These are phyloP conservation scores for Protobothrops mucrosquamatus DNA, from an alignment of 2,113 vertebrate species.

Conservation along the genomic window DNA sequence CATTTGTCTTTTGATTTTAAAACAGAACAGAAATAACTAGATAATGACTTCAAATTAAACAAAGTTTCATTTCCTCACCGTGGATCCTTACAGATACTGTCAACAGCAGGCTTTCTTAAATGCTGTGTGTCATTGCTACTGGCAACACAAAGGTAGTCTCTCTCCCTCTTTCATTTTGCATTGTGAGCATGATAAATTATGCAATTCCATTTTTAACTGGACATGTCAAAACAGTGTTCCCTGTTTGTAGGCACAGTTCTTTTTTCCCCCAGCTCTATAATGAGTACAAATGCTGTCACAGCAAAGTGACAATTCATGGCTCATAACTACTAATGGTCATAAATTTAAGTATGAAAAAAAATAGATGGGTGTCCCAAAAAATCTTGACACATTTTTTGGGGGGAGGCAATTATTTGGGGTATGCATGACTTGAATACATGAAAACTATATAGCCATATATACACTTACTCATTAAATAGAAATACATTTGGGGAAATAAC, in stretches of 20 bases:
- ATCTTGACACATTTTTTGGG: not conserved
- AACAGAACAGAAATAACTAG: not conserved
- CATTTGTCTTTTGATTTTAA: not conserved
- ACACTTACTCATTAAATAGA: not conserved
- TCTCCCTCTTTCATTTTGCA: not conserved
- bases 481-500: not conserved
- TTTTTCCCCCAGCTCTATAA: slow-evolving; percentile 15
- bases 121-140: slow-evolving; percentile 10
- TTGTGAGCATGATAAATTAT: slow-evolving; percentile 5
- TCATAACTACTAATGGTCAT: not conserved
- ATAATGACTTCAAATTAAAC: slow-evolving; percentile 6
- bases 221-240: slow-evolving; percentile 25
- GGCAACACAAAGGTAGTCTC: slow-evolving; percentile 17
- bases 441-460: not conserved
- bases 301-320: not conserved
- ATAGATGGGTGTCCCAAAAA: not conserved
- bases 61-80: not conserved
- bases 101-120: not conserved
- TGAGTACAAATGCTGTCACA: slow-evolving; percentile 28
- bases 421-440: not conserved
- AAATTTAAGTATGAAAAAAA: not conserved
- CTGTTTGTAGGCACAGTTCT: slow-evolving; percentile 4
- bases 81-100: slow-evolving; percentile 3
- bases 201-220: slow-evolving; percentile 44
- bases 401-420: not conserved